A percentile compares a stretch with the other conserved stretches of the same genome.
Conservation (phyloP, 2,113 vertebrate genomes). For the Proterorhinus semilunaris region DNA sequence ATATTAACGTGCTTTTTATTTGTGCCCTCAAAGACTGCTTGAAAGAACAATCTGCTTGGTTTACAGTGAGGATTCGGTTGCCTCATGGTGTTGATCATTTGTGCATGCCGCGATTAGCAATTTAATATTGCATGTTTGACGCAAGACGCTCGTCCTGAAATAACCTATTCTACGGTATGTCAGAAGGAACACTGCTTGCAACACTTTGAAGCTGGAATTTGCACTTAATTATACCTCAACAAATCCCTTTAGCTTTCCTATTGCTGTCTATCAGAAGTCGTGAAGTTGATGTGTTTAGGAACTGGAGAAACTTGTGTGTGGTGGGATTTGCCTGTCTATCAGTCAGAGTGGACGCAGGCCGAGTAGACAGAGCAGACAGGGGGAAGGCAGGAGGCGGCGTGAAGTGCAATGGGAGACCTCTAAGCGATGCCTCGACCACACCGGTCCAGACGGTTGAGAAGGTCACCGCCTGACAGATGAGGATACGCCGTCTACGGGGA, state of each 20-base stretch:
- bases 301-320: conserved; percentile 5
- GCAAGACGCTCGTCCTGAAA: background rate
- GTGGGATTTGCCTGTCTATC: conserved; percentile 17
- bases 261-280: background rate
- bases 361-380: background rate
- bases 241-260: background rate
- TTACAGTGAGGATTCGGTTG: background rate
- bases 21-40: background rate
- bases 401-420: conserved; percentile 32
- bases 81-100: background rate
- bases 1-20: conserved; percentile 3
- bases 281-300: background rate
- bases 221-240: background rate
- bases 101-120: background rate
- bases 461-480: conserved; percentile 46
- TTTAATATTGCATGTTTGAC: background rate
- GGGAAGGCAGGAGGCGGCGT: conserved; percentile 1
- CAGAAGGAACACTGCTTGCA: background rate
- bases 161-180: background rate
- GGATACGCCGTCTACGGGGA: conserved; percentile 28
- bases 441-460: conserved; percentile 38
- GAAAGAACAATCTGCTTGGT: background rate
- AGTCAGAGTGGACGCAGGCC: conserved; percentile 6
- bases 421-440: conserved; percentile 11
- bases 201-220: too few species aligned